phyloP scores from a whole-genome alignment of 2,888 invertebrate genomes.

The Pedicia rivosa region DNA sequence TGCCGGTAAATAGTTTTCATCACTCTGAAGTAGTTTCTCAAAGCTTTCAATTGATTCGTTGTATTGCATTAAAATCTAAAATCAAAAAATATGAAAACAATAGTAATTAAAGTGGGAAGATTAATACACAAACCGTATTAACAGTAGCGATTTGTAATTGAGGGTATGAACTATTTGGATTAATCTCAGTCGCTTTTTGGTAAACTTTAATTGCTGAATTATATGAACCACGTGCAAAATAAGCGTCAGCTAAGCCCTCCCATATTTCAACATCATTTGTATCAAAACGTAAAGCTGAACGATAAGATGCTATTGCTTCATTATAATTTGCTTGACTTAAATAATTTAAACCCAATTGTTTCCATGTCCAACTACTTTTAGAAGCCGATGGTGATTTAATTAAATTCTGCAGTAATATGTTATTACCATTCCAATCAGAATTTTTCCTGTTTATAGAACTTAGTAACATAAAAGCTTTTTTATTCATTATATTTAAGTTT shows the following conservation, averaged over 20 bases:
- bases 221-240: slow-evolving; percentile 74
- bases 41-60: slow-evolving; percentile 58
- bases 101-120: background rate
- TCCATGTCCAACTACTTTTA: slow-evolving; percentile 58
- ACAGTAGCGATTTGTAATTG: slow-evolving; percentile 61
- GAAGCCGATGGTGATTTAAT: slow-evolving; percentile 32
- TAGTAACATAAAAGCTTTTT: slow-evolving; percentile 51
- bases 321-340: slow-evolving; percentile 54
- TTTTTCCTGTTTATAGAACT: slow-evolving; percentile 58
- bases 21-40: slow-evolving; percentile 36
- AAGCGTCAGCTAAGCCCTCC: slow-evolving; percentile 85
- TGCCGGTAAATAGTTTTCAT: slow-evolving; percentile 48
- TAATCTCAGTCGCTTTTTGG: slow-evolving; percentile 53
- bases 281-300: slow-evolving; percentile 52
- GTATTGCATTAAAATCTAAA: slow-evolving; percentile 33
- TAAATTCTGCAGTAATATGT: slow-evolving; percentile 39
- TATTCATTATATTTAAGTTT: slow-evolving; percentile 49
- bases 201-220: slow-evolving; percentile 80
- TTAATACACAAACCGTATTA: slow-evolving; percentile 28
- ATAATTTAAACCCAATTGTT: slow-evolving; percentile 70
- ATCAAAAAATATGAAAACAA: slow-evolving; percentile 9
- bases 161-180: slow-evolving; percentile 48
- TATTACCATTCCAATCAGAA: slow-evolving; percentile 47
- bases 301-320: slow-evolving; percentile 59
- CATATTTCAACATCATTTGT: slow-evolving; percentile 58